Evolutionary conservation across 2,113 vertebrate genomes (phyloP).

Genomic region (Amblyornis subalaris): DNA sequence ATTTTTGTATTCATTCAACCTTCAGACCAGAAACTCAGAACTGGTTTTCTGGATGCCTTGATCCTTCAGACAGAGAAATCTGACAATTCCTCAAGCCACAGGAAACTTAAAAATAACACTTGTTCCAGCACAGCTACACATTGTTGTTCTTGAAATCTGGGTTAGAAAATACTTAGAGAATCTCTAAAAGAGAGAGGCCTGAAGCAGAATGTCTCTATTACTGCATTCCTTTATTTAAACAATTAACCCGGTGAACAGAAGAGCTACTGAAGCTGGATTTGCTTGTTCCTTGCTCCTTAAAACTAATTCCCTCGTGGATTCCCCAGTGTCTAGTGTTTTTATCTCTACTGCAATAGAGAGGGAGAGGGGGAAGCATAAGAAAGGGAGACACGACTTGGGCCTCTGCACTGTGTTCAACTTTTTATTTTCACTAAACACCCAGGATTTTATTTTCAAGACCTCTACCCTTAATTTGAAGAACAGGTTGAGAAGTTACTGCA

Average conservation of each 20-base stretch:
- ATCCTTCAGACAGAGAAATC: slow-evolving; percentile 42
- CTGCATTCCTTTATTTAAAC: not conserved
- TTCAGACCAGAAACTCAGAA: slow-evolving; percentile 6
- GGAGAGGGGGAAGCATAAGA: not conserved
- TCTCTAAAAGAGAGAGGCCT: not conserved
- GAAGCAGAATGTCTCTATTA: not conserved
- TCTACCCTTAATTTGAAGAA: not conserved
- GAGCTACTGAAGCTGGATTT: not conserved
- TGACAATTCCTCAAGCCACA: slow-evolving; percentile 57
- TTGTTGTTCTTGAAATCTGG: slow-evolving; percentile 47
- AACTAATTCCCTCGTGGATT: not conserved
- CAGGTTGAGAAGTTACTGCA: not conserved
- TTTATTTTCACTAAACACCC: not conserved
- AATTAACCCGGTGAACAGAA: not conserved
- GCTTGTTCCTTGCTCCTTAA: not conserved
- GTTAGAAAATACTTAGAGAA: slow-evolving; percentile 34
- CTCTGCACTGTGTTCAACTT: not conserved
- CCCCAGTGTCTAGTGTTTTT: not conserved
- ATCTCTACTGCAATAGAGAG: not conserved
- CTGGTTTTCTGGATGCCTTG: slow-evolving; percentile 22
- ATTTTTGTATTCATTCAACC: not conserved
- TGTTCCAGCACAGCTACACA: slow-evolving; percentile 41
- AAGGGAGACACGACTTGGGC: not conserved
- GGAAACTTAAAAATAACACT: slow-evolving; percentile 58
- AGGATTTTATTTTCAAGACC: not conserved